A percentile compares a stretch with the other conserved stretches of the same genome.
Conservation (phyloP, 2,113 vertebrate genomes). For the Colossoma macropomum region DNA sequence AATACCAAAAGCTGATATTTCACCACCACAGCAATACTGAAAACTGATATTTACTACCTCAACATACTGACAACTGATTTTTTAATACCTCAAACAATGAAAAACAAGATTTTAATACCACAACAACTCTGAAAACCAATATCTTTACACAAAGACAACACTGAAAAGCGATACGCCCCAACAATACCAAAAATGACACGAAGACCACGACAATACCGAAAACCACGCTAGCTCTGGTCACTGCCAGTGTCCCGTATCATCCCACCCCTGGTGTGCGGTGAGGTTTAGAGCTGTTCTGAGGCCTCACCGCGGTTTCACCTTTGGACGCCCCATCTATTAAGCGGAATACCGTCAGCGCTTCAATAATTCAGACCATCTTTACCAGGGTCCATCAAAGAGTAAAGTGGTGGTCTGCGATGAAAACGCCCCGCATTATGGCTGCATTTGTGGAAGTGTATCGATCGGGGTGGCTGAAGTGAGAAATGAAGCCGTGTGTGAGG, state of each 20-base stretch:
- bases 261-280: conserved; percentile 41
- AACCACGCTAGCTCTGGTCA: no score
- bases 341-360: conserved; percentile 77
- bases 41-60: no score
- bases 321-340: conserved; percentile 74
- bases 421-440: conserved; percentile 68
- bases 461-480: conserved; percentile 49
- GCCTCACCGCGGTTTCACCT: conserved; percentile 78
- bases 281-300: conserved; percentile 65
- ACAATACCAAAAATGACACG: neutral
- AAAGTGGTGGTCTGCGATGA: conserved; percentile 73
- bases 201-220: neutral
- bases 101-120: no score
- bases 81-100: no score
- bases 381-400: conserved; percentile 77
- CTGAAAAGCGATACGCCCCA: no score
- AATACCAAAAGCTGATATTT: no score
- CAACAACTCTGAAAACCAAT: no score
- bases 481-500: conserved; percentile 16
- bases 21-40: no score
- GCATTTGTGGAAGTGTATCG: conserved; percentile 60
- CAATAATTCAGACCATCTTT: conserved; percentile 83
- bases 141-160: no score
- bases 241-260: neutral
- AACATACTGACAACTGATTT: no score